phyloP scores from a whole-genome alignment of 2,113 vertebrate genomes.

The Etheostoma spectabile region DNA sequence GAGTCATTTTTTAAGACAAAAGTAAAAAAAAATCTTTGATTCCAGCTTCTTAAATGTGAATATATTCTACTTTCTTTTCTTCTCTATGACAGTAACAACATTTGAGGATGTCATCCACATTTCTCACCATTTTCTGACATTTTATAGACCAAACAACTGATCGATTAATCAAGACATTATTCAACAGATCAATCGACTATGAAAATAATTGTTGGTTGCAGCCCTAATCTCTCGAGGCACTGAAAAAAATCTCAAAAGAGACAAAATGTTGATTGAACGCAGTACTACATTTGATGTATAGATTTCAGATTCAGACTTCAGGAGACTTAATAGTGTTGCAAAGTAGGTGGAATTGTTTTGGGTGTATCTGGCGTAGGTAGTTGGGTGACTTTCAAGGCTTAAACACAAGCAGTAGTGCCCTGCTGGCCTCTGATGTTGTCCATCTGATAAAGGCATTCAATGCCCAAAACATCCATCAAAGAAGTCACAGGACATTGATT shows the following conservation, averaged over 20 bases:
- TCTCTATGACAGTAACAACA: no score
- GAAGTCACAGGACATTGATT: background rate
- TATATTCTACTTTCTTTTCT: no score
- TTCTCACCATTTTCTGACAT: no score
- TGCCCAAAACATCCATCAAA: background rate
- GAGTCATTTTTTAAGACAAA: no score
- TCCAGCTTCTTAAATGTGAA: no score
- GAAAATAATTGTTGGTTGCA: no score
- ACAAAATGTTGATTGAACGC: conserved; percentile 27
- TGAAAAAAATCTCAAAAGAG: conserved; percentile 2
- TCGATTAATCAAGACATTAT: no score
- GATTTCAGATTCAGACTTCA: background rate
- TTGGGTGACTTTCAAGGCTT: background rate
- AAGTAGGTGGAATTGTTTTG: background rate
- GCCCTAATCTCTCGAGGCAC: conserved; percentile 13
- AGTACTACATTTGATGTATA: background rate
- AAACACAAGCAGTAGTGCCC: background rate
- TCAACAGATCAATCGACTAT: no score
- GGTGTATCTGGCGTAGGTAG: background rate
- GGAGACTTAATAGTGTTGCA: no score
- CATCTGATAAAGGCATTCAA: background rate
- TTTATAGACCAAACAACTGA: no score
- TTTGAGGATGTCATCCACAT: no score
- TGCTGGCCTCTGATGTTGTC: background rate
- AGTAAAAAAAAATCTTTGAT: no score